Evolutionary conservation across 2,113 vertebrate species (phyloP), one percentile per base, ranked within the genome.

Genomic region (Forbesichthys agassizii): DNA sequence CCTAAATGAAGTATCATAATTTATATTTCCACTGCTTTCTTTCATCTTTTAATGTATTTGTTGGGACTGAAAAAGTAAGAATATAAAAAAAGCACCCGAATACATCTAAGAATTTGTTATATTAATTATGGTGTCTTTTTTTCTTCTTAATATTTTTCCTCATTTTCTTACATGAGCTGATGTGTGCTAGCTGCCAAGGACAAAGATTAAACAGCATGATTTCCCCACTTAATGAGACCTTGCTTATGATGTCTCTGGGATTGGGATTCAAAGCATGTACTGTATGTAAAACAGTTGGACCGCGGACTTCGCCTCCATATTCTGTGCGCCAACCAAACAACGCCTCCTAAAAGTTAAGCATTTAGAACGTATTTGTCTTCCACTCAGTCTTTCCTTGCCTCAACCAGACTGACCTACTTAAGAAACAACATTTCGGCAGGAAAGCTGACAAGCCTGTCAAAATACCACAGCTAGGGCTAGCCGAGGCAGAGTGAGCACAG

Each of bases 181-280:
- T 82, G 81, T 69, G 72, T 48, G 82, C 77, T 83, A 14, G 66
- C 86, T 91, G 84, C 86, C 84, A 89, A 89, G 83, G 83, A 88
- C 81, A 61, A 75, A 87, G 77, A 88, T 88, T 86, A 90, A 87
- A 89, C 82, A 88, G 86, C 89, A 88, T 86, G 88, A 85, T 87
- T 90, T 82, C 81, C 76, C 75, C 74, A 70, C 81, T 85, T 87
- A 89, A 89, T 90, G 83, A 90, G 84, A 63, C 84, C 69, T 68
- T 66, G 79, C 86, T 83, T 89, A 85, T 90, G 84, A 90, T 88
- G 83, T 88, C 69, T 71, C 78, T 85, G 73, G 36, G 68, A 82
- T 87, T 81, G 72, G 78, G 79, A 88, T 90, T 86, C 82, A 88
- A 83, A 88, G 82, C 86, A 80, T 87, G 84, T 69, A 79, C 83